Evolutionary conservation across 2,113 vertebrate species (phyloP).

Genomic region (Passer domesticus): DNA sequence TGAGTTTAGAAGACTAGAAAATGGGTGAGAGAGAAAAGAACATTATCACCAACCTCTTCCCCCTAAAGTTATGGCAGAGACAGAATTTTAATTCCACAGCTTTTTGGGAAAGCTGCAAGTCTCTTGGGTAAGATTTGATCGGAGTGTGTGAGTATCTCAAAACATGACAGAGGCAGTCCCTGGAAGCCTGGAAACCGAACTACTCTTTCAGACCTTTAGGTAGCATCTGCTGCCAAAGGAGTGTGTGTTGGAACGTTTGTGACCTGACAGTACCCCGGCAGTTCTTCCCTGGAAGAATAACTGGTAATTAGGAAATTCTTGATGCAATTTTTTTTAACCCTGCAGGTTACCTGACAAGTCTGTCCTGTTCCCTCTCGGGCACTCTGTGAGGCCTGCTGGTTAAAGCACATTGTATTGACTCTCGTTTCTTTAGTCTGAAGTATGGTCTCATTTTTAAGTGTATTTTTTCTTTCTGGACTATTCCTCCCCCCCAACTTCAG

Average conservation of each 20-base stretch:
- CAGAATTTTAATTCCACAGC: background rate
- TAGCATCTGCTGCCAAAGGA: background rate
- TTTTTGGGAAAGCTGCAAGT: background rate
- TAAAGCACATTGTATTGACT: background rate
- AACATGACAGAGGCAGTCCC: background rate
- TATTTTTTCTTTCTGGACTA: background rate
- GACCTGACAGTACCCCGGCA: background rate
- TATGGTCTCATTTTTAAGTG: background rate
- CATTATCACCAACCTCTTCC: background rate
- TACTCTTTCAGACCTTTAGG: background rate
- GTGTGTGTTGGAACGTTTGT: background rate
- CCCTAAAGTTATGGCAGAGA: background rate
- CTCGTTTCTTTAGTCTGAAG: background rate
- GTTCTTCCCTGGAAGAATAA: background rate
- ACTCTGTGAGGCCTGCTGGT: background rate
- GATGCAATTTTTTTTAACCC: background rate
- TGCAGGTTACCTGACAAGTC: background rate
- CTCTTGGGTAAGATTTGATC: background rate
- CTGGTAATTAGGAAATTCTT: background rate
- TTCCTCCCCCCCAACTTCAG: fast-evolving
- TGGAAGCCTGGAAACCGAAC: background rate
- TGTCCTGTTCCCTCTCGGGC: background rate
- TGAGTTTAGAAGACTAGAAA: background rate
- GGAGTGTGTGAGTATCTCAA: background rate
- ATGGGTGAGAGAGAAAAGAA: background rate